phyloP scores from a whole-genome alignment of 2,113 vertebrate species.

The Seriola dumerili region DNA sequence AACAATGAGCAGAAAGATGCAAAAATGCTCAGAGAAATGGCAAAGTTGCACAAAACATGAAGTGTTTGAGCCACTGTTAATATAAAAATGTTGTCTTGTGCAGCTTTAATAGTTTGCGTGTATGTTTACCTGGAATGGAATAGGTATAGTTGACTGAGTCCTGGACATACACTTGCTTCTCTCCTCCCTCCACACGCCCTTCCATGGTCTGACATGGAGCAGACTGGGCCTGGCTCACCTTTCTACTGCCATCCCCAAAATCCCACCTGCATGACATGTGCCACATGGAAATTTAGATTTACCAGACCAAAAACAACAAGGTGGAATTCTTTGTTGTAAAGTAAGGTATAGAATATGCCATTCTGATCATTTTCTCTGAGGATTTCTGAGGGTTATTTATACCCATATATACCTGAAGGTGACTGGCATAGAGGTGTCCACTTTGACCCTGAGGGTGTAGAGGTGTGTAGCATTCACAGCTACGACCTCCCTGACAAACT shows the following conservation, averaged over 20 bases:
- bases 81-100: neutral
- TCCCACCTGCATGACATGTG: conserved; percentile 80
- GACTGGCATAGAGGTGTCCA: conserved; percentile 78
- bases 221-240: conserved; percentile 56
- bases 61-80: neutral
- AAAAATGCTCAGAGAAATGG: neutral
- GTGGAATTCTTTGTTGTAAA: neutral
- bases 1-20: neutral
- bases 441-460: conserved; percentile 77
- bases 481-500: conserved; percentile 59
- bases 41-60: neutral
- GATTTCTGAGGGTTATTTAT: neutral
- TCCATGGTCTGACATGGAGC: conserved; percentile 66
- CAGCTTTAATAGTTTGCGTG: neutral
- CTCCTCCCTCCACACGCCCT: conserved; percentile 37
- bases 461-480: conserved; percentile 59
- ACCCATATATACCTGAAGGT: conserved; percentile 77
- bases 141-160: conserved; percentile 78
- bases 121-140: conserved; percentile 77
- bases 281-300: neutral
- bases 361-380: neutral
- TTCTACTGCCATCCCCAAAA: conserved; percentile 80
- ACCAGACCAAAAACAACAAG: neutral
- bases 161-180: conserved; percentile 69
- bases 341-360: neutral